A percentile compares a stretch with the other conserved stretches of the same genome.
phyloP scores from a whole-genome alignment of 2,797 vertebrate species.

The Siniperca scherzeri region DNA sequence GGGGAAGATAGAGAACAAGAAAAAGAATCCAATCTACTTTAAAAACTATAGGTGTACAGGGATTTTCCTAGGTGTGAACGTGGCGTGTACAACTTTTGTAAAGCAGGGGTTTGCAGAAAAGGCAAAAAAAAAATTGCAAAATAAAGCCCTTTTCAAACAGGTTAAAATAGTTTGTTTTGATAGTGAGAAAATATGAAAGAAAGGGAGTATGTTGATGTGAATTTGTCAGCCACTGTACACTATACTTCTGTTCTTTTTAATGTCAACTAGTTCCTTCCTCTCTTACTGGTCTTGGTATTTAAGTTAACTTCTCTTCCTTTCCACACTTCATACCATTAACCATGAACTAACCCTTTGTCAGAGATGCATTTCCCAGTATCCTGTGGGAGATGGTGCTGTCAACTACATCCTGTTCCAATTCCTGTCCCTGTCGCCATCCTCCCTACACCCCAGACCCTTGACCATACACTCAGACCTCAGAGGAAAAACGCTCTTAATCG shows the following conservation, averaged over 20 bases:
- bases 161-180: neutral
- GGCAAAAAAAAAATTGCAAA: neutral
- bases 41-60: neutral
- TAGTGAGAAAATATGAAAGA: neutral
- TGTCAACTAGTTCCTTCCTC: neutral
- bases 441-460: conserved; percentile 35
- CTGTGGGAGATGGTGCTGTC: conserved; percentile 73
- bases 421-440: conserved; percentile 63
- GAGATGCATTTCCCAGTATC: conserved; percentile 70
- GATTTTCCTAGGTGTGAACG: too few species aligned
- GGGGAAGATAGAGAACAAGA: neutral
- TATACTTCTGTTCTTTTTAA: neutral
- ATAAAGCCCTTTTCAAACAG: neutral
- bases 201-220: neutral
- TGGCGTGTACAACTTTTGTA: neutral
- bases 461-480: conserved; percentile 43
- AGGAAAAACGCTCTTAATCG: conserved; percentile 57
- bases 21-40: neutral
- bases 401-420: conserved; percentile 72
- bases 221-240: neutral
- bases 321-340: conserved; percentile 40
- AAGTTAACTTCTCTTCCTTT: conserved; percentile 32
- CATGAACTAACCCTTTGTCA: conserved; percentile 48
- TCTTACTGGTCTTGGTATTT: neutral
- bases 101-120: conserved; percentile 3